Conservation (phyloP, 2,113 vertebrate species). For the Gallinago jamesoni region DNA sequence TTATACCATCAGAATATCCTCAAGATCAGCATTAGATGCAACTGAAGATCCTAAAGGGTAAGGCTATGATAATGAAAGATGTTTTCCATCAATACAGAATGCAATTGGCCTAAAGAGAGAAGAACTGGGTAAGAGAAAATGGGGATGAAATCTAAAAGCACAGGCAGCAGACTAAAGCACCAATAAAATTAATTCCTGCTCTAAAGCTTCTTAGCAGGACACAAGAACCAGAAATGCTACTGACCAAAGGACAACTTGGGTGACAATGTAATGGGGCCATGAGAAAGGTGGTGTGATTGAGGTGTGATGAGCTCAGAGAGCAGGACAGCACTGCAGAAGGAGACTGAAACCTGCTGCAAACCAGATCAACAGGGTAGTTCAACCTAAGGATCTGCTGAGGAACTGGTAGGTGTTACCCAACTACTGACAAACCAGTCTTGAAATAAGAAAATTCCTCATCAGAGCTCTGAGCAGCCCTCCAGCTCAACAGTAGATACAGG, state of each 20-base stretch:
- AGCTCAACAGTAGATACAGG: neutral
- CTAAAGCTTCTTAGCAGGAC: neutral
- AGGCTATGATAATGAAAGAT: neutral
- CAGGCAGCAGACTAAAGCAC: neutral
- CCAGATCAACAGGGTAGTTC: neutral
- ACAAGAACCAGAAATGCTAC: neutral
- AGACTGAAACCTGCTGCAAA: neutral
- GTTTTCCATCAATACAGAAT: neutral
- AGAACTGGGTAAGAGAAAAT: neutral
- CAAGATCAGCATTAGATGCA: neutral
- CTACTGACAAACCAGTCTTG: neutral
- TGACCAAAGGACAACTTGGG: neutral
- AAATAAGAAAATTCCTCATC: neutral
- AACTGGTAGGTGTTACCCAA: neutral
- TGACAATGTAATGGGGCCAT: accelerated
- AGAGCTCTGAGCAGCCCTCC: neutral
- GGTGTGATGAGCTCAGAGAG: neutral
- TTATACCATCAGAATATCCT: neutral
- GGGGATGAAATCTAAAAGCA: neutral
- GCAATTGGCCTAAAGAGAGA: neutral
- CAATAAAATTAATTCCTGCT: neutral
- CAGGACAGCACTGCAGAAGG: accelerated
- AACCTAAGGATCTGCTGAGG: neutral
- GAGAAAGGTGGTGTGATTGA: neutral
- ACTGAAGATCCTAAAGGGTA: neutral